phyloP scores from a whole-genome alignment of 2,113 vertebrate species.

The Saimiri boliviensis region DNA sequence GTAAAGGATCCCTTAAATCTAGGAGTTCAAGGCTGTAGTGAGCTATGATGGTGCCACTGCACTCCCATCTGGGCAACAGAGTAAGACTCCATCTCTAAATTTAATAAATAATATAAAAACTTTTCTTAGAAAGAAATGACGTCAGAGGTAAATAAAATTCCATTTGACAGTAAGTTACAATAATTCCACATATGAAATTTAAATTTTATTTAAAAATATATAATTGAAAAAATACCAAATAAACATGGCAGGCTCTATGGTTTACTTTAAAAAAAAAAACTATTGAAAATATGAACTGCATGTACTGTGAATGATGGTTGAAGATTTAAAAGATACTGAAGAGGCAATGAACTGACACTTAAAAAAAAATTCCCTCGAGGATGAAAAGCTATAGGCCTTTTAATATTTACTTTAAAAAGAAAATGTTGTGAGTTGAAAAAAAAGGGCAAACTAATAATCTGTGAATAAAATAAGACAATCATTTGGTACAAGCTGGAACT shows the following conservation, averaged over 20 bases:
- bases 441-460: background rate
- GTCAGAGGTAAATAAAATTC: constrained; percentile 13
- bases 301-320: background rate
- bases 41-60: background rate
- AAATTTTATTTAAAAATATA: background rate
- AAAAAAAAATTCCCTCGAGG: background rate
- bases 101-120: background rate
- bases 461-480: constrained; percentile 40
- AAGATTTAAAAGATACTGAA: background rate
- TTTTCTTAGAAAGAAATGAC: background rate
- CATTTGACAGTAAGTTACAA: background rate
- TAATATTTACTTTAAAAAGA: constrained; percentile 27
- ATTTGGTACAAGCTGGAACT: background rate
- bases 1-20: background rate
- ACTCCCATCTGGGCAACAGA: background rate
- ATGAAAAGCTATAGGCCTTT: background rate
- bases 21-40: background rate
- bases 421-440: background rate
- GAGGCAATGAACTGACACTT: background rate
- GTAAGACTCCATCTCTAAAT: background rate
- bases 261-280: background rate
- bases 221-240: background rate
- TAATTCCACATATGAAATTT: background rate
- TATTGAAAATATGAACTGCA: background rate
- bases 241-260: background rate